These are phyloP conservation scores for Clistopyga incitator DNA, from an alignment of 2,888 invertebrate genomes.

Conservation along the genomic window DNA sequence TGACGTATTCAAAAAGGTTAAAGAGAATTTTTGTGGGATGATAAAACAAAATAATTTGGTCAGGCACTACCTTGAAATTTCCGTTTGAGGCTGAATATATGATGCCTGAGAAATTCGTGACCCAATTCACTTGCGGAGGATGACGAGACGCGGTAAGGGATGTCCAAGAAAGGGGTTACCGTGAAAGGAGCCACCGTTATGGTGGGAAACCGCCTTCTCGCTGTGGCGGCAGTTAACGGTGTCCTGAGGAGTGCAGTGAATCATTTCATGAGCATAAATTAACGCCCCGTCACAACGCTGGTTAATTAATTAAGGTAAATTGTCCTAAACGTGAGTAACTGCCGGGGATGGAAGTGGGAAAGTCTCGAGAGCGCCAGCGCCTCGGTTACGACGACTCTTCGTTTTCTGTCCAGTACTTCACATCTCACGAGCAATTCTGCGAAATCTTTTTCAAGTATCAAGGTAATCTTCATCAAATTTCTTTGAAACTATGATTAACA, in stretches of 20 bases:
- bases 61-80: neutral
- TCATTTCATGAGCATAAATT: slow-evolving; percentile 83
- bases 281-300: slow-evolving; percentile 80
- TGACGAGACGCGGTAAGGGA: slow-evolving; percentile 13
- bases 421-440: slow-evolving; percentile 12
- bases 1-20: too few species aligned
- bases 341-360: slow-evolving; percentile 72
- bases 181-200: slow-evolving; percentile 32
- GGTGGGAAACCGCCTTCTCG: slow-evolving; percentile 38
- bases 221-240: slow-evolving; percentile 22
- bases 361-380: slow-evolving; percentile 47
- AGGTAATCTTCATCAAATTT: neutral
- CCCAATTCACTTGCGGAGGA: slow-evolving; percentile 2
- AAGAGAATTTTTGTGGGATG: neutral
- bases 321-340: slow-evolving; percentile 82
- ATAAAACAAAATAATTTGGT: neutral
- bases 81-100: neutral
- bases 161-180: slow-evolving; percentile 19
- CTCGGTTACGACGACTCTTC: slow-evolving; percentile 19
- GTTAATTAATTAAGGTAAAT: slow-evolving; percentile 83
- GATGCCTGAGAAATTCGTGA: slow-evolving; percentile 7
- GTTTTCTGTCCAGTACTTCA: slow-evolving; percentile 5
- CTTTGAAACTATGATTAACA: neutral
- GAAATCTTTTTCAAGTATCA: slow-evolving; percentile 14
- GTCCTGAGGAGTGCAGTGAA: slow-evolving; percentile 75